Evolutionary conservation across 2,113 vertebrate genomes (phyloP), one percentile per base, ranked within the genome.

Genomic region (Lamprotornis superbus): DNA sequence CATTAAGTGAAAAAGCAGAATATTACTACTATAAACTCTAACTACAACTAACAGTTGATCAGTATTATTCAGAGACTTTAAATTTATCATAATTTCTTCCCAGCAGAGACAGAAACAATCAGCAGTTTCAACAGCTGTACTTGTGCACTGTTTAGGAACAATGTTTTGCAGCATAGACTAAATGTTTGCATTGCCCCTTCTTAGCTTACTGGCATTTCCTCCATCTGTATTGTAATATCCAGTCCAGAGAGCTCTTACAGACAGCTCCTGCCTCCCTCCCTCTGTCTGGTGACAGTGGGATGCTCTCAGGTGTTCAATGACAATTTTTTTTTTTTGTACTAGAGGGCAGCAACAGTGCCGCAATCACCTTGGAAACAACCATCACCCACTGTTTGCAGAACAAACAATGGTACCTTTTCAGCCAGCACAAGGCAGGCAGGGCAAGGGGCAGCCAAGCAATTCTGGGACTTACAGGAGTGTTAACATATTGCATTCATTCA

Each of bases 391-490:
- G 98, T 99, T 99, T 99, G 98, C 98, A 98, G 98, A 99, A 98
- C 98, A 99, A 99, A 99, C 99, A 99, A 98, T 98, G 98, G 98
- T 98, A 99, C 98, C 98, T 99, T 99, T 98, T 98, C 97, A 98
- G 98, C 96, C 97, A 98, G 98, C 94, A 79, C 69, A 69, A 97
- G 97, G 97, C 98, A 98, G 98, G 98, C 98, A 98, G 98, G 98
- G 98, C 98, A 98, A 98, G 98, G 98, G 97, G 96, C 97, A 97
- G 98, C 97, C 97, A 96, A 97, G 98, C 98, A 97, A 96, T 98
- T 97, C 97, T 97, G 96, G 94, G 97, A 97, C 81, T 90, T 95
- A 97, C 96, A 97, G 97, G 96, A 98, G 97, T 96, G 97, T 97
- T 97, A 98, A 97, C 97, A 97, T 96, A 97, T 95, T 98, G 97